phyloP scores from a whole-genome alignment of 2,113 vertebrate species.

The Hucho hucho region DNA sequence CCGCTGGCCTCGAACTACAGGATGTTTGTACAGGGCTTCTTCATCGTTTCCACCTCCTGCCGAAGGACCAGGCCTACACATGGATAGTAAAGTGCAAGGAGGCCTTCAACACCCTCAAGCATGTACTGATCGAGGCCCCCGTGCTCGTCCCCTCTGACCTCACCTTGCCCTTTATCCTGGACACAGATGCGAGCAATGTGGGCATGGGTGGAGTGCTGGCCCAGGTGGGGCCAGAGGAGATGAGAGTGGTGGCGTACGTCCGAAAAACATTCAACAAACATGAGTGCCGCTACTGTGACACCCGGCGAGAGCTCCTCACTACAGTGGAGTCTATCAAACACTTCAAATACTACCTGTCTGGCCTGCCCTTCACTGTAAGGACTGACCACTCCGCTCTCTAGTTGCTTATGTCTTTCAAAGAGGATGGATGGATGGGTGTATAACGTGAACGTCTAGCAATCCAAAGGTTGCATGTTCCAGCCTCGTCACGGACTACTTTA shows the following conservation, averaged over 20 bases:
- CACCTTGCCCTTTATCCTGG: constrained; percentile 19
- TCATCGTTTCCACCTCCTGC: constrained; percentile 1
- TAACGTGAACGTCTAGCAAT: no score
- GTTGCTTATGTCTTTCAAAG: constrained; percentile 29
- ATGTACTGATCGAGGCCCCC: not conserved
- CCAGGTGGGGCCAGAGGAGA: not conserved
- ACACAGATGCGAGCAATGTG: constrained; percentile 19
- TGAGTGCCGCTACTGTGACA: no score
- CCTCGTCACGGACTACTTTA: no score
- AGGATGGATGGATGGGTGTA: not conserved
- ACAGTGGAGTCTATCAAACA: constrained; percentile 14
- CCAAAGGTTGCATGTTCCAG: no score
- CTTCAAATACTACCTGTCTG: constrained; percentile 24
- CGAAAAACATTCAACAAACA: constrained; percentile 15
- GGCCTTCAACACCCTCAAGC: constrained; percentile 5
- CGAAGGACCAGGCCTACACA: constrained; percentile 4
- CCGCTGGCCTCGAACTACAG: no score
- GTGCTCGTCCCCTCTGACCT: constrained; percentile 8
- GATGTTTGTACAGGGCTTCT: no score
- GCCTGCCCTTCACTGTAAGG: constrained; percentile 17
- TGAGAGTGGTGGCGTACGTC: constrained; percentile 21
- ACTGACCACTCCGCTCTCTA: constrained; percentile 21
- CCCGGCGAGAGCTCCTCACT: constrained; percentile 1
- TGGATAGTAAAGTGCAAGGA: constrained; percentile 9
- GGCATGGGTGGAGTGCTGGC: constrained; percentile 1